Base-by-base conservation (phyloP, 2,797 vertebrate species). In the Acrossocheilus wenchowensis region DNA sequence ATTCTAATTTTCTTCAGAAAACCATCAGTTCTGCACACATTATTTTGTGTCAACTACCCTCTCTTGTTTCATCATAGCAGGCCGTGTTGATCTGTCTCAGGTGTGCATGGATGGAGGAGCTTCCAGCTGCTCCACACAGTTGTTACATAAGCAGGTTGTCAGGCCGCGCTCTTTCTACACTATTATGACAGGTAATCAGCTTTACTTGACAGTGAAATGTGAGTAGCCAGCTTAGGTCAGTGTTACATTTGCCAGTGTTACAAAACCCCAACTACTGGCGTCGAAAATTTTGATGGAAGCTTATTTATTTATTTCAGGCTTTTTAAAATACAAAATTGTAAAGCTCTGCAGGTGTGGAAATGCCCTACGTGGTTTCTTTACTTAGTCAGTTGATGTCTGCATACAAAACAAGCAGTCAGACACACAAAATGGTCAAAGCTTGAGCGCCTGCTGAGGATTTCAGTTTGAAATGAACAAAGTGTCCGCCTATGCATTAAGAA, bases 341-440 rank as follows among this genome's bases (percentile, higher is more conserved):
- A 71, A 72, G 12, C 83, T 79, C 75, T 36, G 50, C 72, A 73
- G 57, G 82, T 73, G n/a, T 34, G n/a, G 34, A 77, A 43, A 64
- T 43, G n/a, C 15, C 54, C 43, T 50, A 2, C 3, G 48, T 50
- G 11, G 45, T n/a, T 77, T 30, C 34, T 62, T 57, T 57, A 52
- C 48, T 62, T 66, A 75, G 43, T 41, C 78, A 50, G 54, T 48
- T 34, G 62, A 75, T 54, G n/a, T 21, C 17, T 30, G 30, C 52
- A 14, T 43, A 34, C 57, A 78, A 57, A 26, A 30, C 48, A 41
- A 21, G 17, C 83, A 60, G 14, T 54, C 66, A 9, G 23, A 54
- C 62, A 1, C 3, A 12, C 9, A 8, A 79, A 78, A 57, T 79
- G 77, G 66, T 34, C 64, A 60, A 43, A 69, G 62, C 45, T 15